Conservation (phyloP, 1,140 invertebrate genomes). For the Bilobella aurantiaca region DNA sequence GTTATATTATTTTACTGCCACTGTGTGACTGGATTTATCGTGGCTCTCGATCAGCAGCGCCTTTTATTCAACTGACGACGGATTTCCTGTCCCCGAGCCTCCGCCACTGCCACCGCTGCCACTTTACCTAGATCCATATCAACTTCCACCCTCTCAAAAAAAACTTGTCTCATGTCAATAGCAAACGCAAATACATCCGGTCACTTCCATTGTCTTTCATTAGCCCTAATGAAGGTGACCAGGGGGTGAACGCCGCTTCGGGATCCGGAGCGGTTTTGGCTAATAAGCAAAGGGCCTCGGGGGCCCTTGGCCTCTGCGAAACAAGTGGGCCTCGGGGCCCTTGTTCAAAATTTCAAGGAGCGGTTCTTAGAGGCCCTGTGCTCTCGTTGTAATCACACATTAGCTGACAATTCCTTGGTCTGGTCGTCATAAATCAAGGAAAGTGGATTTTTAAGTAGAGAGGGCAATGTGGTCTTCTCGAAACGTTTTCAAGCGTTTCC, state of each 20-base stretch:
- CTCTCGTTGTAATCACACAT: not conserved
- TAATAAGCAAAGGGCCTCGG: too few species aligned
- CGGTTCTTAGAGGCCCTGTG: too few species aligned
- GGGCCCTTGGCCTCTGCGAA: too few species aligned
- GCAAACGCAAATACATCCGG: not conserved
- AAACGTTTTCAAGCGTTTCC: not conserved
- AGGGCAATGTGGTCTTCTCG: not conserved
- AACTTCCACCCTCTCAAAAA: not conserved
- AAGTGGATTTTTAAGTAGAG: constrained; percentile 7
- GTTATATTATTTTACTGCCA: not conserved
- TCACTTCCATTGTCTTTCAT: not conserved
- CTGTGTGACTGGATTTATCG: not conserved
- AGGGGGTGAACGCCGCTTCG: too few species aligned
- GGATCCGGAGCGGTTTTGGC: too few species aligned
- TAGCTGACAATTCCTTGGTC: not conserved
- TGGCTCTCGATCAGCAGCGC: not conserved
- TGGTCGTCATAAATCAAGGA: not conserved
- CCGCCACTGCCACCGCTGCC: not conserved
- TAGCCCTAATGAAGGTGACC: too few species aligned
- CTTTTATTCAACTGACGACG: not conserved
- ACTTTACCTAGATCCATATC: constrained; percentile 4
- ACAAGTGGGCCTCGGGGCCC: too few species aligned
- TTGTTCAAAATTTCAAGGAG: too few species aligned
- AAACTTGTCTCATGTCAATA: not conserved
- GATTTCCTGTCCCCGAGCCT: constrained; percentile 8